Base-by-base conservation (phyloP, 2,888 invertebrate genomes). In the Brachycybe producta region DNA sequence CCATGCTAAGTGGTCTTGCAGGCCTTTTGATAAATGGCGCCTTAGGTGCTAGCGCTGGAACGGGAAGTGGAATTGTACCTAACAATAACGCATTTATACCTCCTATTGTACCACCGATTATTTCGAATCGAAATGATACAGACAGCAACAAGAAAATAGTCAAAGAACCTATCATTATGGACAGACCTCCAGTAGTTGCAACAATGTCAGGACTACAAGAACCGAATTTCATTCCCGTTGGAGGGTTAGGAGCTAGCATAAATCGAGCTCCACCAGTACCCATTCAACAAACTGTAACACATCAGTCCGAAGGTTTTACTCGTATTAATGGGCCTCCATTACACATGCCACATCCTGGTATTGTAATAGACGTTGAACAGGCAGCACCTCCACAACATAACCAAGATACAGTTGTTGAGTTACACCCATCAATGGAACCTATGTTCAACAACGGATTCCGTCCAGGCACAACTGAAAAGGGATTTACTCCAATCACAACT, bases 151-250 rank as follows among this genome's bases (percentile, higher is more conserved):
- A 41, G 7, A 27, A 23, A 11, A 11, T 15, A 11, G 24, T 28
- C 24, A 38, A 41, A 21, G 41, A 40, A 13, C 26, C 38, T 5
- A 23, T 15, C 23, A 35, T 45, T 32, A 26, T 45, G 11, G 32
- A 42, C 15, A 17, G 53, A 35, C 42, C 49, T 4, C 55, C 55
- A 19, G 23, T 42, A 15, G 52, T 38, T 27, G 54, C 52, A 7
- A 50, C 49, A 15, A 42, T 53, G 2, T 44, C 53, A 2, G 47
- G 35, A 32, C 48, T 53, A n/a, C 49, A 55, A 3, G 57, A 57
- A 32, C 59, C 58, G 21, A 48, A 55, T 26, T 54, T 56, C 38
- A 59, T 59, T 35, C 59, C 59, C 19, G 53, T 58, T 4, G 58
- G 58, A 15, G 57, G 57, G 21, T 53, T 58, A 11, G 57, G 55